Base-by-base conservation (phyloP, 2,888 invertebrate species). In the Pachycephus smyrnensis region DNA sequence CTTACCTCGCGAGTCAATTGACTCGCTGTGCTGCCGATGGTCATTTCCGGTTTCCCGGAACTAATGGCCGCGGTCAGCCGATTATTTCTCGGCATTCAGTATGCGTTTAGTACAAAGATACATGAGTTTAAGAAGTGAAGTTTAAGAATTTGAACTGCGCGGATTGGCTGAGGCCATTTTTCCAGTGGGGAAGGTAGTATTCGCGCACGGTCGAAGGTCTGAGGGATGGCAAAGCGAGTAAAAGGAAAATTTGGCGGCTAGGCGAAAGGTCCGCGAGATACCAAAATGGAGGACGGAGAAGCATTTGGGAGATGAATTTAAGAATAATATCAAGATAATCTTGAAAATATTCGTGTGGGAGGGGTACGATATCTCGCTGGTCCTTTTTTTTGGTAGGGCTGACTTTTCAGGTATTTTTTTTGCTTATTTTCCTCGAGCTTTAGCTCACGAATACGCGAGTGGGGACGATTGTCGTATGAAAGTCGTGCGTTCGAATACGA, bases 81-180 rank as follows among this genome's bases (percentile, higher is more conserved):
- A 82, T 79, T 78, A 81, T 83, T 84, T 84, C 84, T 81, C 82
- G 85, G 84, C 82, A 81, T 84, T 86, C 80, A 83, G 83, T 86
- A 86, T 85, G 87, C 84, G 83, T 84, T 87, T 85, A 89, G 89
- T 88, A 89, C 89, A 88, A 87, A 89, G 80, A 83, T 83, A 85
- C 80, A 82, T 74, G 82, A 81, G 79, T 82, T 83, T 81, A 82
- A 82, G 81, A 78, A 76, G 75, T 33, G 36, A 74, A 74, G 55
- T 35, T 37, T 40, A 69, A 73, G 73, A 55, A 75, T 77, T 75
- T 73, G 15, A 32, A 33, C 3, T 35, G 75, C 77, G 55, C 69
- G 75, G 23, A 71, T 71, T 23, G 31, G 32, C 31, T 33, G n/a
- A 9, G 9, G 71, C 32, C 71, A 33, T 15, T 32, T 33, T 33